Evolutionary conservation across 1,140 invertebrate genomes (phyloP).

Genomic region (Drosophila bocqueti): DNA sequence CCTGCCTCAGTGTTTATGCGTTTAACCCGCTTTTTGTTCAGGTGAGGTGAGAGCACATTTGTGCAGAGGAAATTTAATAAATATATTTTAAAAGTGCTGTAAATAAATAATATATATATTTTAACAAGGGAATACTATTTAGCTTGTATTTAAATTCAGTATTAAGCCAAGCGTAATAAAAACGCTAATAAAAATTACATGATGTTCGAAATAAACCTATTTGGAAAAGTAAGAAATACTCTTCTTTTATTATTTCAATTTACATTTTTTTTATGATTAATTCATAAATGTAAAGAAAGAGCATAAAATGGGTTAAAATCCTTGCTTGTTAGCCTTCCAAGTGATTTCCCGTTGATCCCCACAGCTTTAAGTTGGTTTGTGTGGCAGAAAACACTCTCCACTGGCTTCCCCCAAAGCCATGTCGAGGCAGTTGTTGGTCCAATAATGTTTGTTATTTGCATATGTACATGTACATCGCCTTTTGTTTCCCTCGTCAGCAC

Average conservation of each 20-base stretch:
- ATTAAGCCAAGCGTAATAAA: neutral
- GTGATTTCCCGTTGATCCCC: constrained; percentile 5
- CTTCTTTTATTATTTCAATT: no score
- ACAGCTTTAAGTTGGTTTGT: neutral
- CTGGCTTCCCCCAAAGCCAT: constrained; percentile 9
- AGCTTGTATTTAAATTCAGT: neutral
- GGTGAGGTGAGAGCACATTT: neutral
- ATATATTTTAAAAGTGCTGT: neutral
- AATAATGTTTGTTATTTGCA: constrained; percentile 54
- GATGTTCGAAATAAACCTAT: neutral
- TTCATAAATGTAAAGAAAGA: no score
- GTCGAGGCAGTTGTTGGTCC: constrained; percentile 25
- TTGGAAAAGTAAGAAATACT: no score
- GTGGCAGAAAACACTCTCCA: neutral
- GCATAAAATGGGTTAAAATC: neutral
- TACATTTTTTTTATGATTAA: no score
- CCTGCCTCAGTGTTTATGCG: neutral
- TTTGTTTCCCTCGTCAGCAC: constrained; percentile 53
- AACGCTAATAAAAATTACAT: no score
- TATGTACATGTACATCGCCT: constrained; percentile 43
- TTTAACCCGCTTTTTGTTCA: neutral
- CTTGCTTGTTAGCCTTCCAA: neutral
- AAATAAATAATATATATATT: neutral
- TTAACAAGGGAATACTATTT: neutral
- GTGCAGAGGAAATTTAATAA: neutral